Evolutionary conservation across 2,113 vertebrate genomes (phyloP).

Genomic region (Machaerirhynchus nigripectus): DNA sequence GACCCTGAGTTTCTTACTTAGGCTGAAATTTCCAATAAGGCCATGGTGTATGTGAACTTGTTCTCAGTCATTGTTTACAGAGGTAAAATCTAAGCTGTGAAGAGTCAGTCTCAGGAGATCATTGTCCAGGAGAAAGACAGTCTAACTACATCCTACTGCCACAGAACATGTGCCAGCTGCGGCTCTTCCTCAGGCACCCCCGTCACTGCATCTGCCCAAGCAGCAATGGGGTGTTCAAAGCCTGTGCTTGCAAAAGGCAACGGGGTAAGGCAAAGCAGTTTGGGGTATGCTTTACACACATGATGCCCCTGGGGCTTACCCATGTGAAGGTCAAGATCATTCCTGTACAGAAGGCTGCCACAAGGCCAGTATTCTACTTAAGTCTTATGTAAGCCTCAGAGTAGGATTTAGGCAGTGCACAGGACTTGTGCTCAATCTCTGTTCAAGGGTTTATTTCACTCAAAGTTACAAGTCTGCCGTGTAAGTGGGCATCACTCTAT

Average conservation of each 20-base stretch:
- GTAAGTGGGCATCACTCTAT: neutral
- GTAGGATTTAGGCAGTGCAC: constrained; percentile 21
- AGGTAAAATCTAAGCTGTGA: neutral
- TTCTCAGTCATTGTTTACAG: neutral
- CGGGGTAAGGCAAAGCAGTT: neutral
- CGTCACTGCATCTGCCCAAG: neutral
- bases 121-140: neutral
- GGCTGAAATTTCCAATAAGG: neutral
- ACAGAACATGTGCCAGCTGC: fast-evolving
- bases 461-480: neutral
- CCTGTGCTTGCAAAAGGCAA: fast-evolving
- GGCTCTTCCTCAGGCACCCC: neutral
- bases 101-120: neutral
- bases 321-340: neutral
- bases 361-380: neutral
- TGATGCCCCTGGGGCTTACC: neutral
- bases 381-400: constrained; percentile 27
- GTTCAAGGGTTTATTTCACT: constrained; percentile 10
- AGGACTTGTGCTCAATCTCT: neutral
- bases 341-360: neutral
- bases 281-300: neutral
- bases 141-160: fast-evolving
- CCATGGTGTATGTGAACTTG: neutral
- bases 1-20: neutral
- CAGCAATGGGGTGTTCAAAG: neutral